Evolutionary conservation across 2,797 vertebrate genomes (phyloP).

Genomic region (Dendrocincla fuliginosa): DNA sequence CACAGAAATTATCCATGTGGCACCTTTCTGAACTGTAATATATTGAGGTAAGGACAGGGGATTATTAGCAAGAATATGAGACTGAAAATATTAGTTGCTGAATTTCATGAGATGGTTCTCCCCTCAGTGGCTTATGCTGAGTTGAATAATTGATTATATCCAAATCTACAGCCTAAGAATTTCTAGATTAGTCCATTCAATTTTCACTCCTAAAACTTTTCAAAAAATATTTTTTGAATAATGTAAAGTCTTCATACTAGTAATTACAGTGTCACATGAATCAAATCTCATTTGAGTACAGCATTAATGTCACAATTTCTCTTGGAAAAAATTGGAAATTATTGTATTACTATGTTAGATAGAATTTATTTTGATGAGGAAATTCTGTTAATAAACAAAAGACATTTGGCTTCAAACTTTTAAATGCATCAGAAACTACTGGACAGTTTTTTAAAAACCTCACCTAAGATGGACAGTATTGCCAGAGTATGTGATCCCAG

Average conservation of each 20-base stretch:
- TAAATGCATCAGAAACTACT: background rate
- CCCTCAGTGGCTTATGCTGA: background rate
- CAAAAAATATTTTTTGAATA: background rate
- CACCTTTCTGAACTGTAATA: background rate
- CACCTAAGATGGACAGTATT: background rate
- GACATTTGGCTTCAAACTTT: background rate
- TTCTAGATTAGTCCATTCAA: background rate
- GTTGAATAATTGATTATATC: background rate
- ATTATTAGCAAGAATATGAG: background rate
- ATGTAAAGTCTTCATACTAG: background rate
- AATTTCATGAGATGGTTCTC: background rate
- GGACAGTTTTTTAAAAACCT: background rate
- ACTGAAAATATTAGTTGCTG: background rate
- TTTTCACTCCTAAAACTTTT: background rate
- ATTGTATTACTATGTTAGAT: background rate
- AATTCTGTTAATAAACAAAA: background rate
- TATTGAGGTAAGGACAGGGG: background rate
- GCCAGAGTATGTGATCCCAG: background rate
- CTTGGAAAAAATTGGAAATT: background rate
- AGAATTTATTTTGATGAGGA: background rate
- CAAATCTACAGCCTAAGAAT: background rate
- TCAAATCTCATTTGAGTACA: background rate
- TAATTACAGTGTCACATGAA: background rate
- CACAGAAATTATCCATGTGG: background rate
- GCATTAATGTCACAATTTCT: background rate